A percentile compares a stretch with the other conserved stretches of the same genome.
phyloP scores from a whole-genome alignment of 2,113 vertebrate genomes.

The Todiramphus saurophagus region DNA sequence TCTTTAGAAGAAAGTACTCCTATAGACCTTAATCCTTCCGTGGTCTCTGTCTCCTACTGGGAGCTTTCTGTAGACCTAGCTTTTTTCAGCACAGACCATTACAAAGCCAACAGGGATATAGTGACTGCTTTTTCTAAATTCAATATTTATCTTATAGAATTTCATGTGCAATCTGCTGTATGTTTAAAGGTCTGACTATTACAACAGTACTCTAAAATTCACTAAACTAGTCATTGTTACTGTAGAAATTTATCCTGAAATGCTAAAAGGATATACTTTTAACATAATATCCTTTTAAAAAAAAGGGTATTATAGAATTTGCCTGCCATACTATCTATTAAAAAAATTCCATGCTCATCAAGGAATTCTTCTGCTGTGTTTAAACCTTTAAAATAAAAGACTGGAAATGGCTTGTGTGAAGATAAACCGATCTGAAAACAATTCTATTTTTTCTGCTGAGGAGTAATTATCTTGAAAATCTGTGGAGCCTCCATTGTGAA shows the following conservation, averaged over 20 bases:
- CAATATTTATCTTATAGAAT: neutral
- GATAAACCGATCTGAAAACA: constrained; percentile 35
- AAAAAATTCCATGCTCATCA: neutral
- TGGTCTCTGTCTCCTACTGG: neutral
- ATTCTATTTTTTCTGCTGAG: constrained; percentile 1
- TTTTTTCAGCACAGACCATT: neutral
- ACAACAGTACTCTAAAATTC: neutral
- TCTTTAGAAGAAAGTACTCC: neutral
- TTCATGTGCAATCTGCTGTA: neutral
- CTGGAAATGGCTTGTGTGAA: constrained; percentile 3
- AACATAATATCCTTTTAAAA: neutral
- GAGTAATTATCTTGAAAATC: constrained; percentile 63
- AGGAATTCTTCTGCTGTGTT: neutral
- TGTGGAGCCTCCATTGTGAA: constrained; percentile 41
- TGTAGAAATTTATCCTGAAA: neutral
- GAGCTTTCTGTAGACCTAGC: neutral
- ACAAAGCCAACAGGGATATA: neutral
- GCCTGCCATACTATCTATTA: neutral
- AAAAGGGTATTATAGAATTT: constrained; percentile 18
- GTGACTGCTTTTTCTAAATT: neutral
- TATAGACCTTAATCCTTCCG: neutral
- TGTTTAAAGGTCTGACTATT: neutral
- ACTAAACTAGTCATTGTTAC: neutral
- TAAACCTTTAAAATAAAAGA: constrained; percentile 32
- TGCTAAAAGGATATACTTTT: neutral